Conservation (phyloP, 2,113 vertebrate genomes). For the Notechis scutatus region DNA sequence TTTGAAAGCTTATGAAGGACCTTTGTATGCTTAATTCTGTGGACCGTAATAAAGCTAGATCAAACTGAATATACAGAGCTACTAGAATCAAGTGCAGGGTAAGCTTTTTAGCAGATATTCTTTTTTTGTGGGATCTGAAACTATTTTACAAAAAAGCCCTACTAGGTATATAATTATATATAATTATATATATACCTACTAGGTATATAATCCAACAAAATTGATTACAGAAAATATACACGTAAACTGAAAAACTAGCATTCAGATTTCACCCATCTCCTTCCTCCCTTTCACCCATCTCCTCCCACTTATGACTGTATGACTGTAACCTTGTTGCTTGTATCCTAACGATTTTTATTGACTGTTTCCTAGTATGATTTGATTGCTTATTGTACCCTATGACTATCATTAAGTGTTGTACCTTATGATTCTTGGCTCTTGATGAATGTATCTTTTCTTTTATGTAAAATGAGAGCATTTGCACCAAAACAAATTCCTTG, state of each 20-base stretch:
- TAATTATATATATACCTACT: too few relatives aligned
- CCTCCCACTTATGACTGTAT: too few relatives aligned
- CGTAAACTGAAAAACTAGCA: not conserved
- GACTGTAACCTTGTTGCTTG: too few relatives aligned
- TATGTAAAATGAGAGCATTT: too few relatives aligned
- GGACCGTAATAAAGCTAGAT: not conserved
- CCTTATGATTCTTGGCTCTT: too few relatives aligned
- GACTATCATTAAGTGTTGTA: too few relatives aligned
- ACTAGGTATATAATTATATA: not conserved
- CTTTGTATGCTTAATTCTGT: not conserved
- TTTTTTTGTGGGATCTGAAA: not conserved
- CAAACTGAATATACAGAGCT: not conserved
- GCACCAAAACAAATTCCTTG: too few relatives aligned
- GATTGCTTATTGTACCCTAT: too few relatives aligned
- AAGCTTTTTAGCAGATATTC: not conserved
- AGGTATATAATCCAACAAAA: not conserved
- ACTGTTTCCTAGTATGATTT: too few relatives aligned
- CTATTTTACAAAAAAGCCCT: not conserved
- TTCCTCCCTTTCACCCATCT: not conserved
- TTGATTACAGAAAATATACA: not conserved
- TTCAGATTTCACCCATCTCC: not conserved
- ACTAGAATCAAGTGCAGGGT: not conserved
- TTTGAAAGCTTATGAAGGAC: not conserved
- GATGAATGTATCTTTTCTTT: too few relatives aligned
- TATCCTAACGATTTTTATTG: too few relatives aligned